Evolutionary conservation across 2,113 vertebrate species (phyloP), one percentile per base, ranked within the genome.

Genomic region (Pluvialis apricaria): DNA sequence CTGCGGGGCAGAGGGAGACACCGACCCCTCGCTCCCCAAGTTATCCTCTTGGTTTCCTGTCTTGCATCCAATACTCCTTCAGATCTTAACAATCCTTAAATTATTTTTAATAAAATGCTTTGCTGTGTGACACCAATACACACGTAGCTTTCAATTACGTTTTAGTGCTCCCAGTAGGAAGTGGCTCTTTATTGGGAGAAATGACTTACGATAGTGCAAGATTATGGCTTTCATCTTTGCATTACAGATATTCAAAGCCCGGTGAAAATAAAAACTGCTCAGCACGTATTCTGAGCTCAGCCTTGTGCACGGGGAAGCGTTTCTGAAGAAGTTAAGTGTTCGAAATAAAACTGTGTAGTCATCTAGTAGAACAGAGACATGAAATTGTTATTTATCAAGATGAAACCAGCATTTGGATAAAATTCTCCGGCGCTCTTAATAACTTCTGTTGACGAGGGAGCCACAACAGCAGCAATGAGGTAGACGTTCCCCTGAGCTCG

Each of bases 351-450:
- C 68, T 3, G 0, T 42, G 82, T 5, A 88, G 79, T 73, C 91
- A 57, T 82, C 94, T 61, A 36, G 84, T 42, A 87, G 94, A 95
- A 76, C 65, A 92, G 89, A 94, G 86, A 82, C 66, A 5, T 36
- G 89, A 60, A 91, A 82, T 61, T 85, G 93, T 77, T 90, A 85
- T 96, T 96, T 94, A 92, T 95, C 93, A 92, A 92, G 91, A 96
- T 91, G 87, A 95, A 94, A 76, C 66, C 10, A 9, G 84, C 90
- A 73, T 96, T 97, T 96, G 96, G 93, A 91, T 96, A 82, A 91
- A 89, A 88, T 62, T 94, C 86, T 75, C 52, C 1, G 0, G 69
- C 1, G 4, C 91, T 36, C 89, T 75, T 96, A 96, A 95, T 96
- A 96, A 95, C 95, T 82, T 89, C 55, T 94, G 93, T 82, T 94